Base-by-base conservation (phyloP, 2,797 vertebrate species). In the Rhinophrynus dorsalis region DNA sequence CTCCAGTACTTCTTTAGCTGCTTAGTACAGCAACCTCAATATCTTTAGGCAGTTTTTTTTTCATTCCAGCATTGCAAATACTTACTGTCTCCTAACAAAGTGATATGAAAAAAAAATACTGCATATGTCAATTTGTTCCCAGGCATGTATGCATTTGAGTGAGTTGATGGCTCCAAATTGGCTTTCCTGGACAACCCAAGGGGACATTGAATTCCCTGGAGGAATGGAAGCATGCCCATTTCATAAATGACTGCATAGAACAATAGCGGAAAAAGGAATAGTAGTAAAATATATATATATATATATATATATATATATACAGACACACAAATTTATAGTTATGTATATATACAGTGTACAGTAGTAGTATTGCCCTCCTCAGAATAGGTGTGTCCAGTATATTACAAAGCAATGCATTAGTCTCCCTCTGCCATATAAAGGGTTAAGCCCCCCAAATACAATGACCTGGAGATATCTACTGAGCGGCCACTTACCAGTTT, bases 191-290 rank as follows among this genome's bases (percentile, higher is more conserved):
- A 59, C 20, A 47, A 60, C 62, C 70, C 47, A 67, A 33, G 44
- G 69, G 55, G 42, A 73, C 62, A 37, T 40, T n/a, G 62, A 59
- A 60, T 51, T 60, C 70, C 70, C 70, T 13, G 11, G 35, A 45
- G 70, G 58, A 70, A 33, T 48, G 27, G 48, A 73, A 77, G 71
- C 62, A 65, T 79, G 71, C 77, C 78, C 78, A 66, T 76, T 77
- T 73, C 78, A 84, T 78, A 81, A 83, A 82, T 78, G 79, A 64
- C 74, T 83, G 81, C 56, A 76, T 73, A 83, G 78, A 74, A 86
- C 83, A 86, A 88, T 79, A 82, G 82, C 77, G 79, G 76, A 70
- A 68, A 80, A 79, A 33, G 74, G 61, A 24, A 58, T n/a, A n/a
- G n/a, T n/a, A n/a, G n/a, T n/a, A n/a, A n/a, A n/a, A n/a, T n/a